Evolutionary conservation across 2,797 vertebrate species (phyloP).

Genomic region (Tenualosa thibaudeaui): DNA sequence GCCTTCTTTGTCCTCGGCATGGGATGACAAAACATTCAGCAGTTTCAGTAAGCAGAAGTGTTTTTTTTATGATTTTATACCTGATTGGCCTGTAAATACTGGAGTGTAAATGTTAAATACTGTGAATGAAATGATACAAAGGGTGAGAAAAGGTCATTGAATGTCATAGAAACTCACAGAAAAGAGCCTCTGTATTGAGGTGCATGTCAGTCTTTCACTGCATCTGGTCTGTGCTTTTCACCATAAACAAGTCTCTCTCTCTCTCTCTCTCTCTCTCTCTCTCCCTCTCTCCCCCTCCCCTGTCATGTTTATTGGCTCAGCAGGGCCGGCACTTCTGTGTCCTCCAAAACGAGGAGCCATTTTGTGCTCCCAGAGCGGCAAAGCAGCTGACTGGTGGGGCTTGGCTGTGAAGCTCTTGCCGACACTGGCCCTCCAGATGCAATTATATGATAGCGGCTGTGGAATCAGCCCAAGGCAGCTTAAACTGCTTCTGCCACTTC

Average conservation of each 20-base stretch:
- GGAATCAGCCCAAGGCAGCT: constrained; percentile 9
- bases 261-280: too few relatives aligned
- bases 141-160: not conserved
- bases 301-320: not conserved
- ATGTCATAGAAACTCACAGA: not conserved
- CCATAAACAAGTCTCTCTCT: not conserved
- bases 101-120: not conserved
- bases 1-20: not conserved
- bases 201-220: not conserved
- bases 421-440: constrained; percentile 17
- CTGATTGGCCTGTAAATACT: not conserved
- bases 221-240: not conserved
- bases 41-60: not conserved
- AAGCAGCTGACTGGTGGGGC: not conserved
- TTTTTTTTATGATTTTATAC: not conserved
- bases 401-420: not conserved
- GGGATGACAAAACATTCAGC: not conserved
- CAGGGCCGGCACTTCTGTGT: not conserved
- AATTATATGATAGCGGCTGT: constrained; percentile 24
- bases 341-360: constrained; percentile 1
- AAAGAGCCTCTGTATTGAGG: not conserved
- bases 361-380: not conserved
- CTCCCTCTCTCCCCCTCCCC: not conserved
- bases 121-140: not conserved
- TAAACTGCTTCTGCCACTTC: constrained; percentile 8